Evolutionary conservation across 2,888 invertebrate species (phyloP).

Genomic region (Trichogramma dendrolimi): DNA sequence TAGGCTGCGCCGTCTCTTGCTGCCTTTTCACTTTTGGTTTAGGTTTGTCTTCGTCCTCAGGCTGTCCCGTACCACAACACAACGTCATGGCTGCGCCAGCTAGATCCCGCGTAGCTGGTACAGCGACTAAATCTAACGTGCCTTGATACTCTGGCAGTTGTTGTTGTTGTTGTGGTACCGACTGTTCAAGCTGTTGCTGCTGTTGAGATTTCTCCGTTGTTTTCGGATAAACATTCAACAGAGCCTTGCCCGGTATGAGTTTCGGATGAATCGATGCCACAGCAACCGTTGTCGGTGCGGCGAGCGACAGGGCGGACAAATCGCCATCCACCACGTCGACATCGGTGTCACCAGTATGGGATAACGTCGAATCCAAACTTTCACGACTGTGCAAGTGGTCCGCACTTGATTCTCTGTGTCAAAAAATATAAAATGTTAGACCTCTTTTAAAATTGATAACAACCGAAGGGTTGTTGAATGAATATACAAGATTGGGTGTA

Average conservation of each 20-base stretch:
- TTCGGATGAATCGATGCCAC: constrained; percentile 22
- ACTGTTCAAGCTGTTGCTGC: constrained; percentile 10
- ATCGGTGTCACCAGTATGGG: constrained; percentile 50
- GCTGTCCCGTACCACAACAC: constrained; percentile 47
- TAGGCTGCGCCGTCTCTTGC: constrained; percentile 47
- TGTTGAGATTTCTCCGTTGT: neutral
- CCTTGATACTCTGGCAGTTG: neutral
- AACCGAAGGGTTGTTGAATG: neutral
- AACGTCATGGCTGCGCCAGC: constrained; percentile 48
- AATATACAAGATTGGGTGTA: neutral
- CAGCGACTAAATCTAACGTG: constrained; percentile 25
- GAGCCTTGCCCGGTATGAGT: constrained; percentile 5
- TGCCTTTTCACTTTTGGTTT: constrained; percentile 50
- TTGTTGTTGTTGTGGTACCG: neutral
- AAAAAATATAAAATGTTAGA: no score
- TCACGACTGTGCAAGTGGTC: constrained; percentile 65
- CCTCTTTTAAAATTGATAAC: neutral
- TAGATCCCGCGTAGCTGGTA: constrained; percentile 39
- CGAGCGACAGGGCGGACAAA: constrained; percentile 43
- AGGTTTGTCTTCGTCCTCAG: constrained; percentile 36
- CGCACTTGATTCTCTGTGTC: constrained; percentile 52
- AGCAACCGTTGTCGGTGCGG: constrained; percentile 23
- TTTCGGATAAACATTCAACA: neutral
- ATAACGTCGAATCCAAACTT: constrained; percentile 69
- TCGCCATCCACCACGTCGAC: constrained; percentile 49